Evolutionary conservation across 2,888 invertebrate genomes (phyloP), one percentile per base, ranked within the genome.

Genomic region (Fragum fragum): DNA sequence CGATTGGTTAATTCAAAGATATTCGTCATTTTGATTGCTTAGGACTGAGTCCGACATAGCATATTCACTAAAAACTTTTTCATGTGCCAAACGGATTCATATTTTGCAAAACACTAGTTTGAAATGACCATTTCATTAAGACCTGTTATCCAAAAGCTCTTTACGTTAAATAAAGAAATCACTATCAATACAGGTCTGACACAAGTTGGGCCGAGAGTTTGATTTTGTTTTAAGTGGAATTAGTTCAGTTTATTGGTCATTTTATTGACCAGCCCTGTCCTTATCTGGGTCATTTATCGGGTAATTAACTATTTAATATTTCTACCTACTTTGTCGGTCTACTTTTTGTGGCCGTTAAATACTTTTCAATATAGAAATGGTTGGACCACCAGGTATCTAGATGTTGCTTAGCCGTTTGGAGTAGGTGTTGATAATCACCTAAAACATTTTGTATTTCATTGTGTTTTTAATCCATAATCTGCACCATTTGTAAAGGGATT

Each of bases 251-350:
- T 66, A 42, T 42, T 42, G 66, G 66, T 66, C 66, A 66, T 66
- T 66, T 42, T 66, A 42, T 42, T 66, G 39, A 42, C 42, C 66
- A 23, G 23, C 11, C 42, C 66, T 66, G 39, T 39, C 26, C 66
- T 42, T 42, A 42, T 42, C 42, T 21, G n/a, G 66, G 42, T 39
- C 66, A 66, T 66, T 66, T 66, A 66, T 66, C 66, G 42, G 66
- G 42, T 66, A 66, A 66, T 66, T 66, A 66, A 66, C 36, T 42
- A 66, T 39, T 66, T 66, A 26, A 66, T 66, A 66, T 42, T 66
- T 66, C 66, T 21, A 42, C 26, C 16, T 42, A 42, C 66, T 66
- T 66, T 66, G 66, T 42, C 66, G 42, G 66, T 66, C 66, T 3
- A 42, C 0, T 21, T 26, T 66, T 66, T 21, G 26, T 23, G n/a